phyloP scores from a whole-genome alignment of 1,140 invertebrate species.

The Dreissena rostriformis region DNA sequence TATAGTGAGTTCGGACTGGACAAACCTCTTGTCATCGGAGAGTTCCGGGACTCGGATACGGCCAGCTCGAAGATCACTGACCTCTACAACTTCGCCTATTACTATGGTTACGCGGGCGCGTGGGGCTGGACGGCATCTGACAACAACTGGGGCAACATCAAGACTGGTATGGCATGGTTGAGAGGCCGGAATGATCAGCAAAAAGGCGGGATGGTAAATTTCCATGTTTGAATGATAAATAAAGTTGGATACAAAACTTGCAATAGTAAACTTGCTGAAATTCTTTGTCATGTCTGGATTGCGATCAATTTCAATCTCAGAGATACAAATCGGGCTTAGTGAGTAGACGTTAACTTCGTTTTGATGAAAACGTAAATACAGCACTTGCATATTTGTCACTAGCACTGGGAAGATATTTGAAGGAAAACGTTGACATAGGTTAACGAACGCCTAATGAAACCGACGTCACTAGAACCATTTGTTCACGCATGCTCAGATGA shows the following conservation, averaged over 20 bases:
- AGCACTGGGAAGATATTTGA: too few relatives aligned
- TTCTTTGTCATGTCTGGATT: too few relatives aligned
- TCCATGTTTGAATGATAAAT: conserved; percentile 30
- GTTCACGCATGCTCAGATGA: too few relatives aligned
- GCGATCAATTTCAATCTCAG: too few relatives aligned
- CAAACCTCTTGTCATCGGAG: conserved; percentile 80
- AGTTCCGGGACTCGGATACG: conserved; percentile 75
- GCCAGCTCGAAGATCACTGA: conserved; percentile 69
- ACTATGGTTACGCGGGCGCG: conserved; percentile 77
- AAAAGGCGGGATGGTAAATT: conserved; percentile 40
- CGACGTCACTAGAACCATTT: too few relatives aligned
- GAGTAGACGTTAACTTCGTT: too few relatives aligned
- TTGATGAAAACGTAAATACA: too few relatives aligned
- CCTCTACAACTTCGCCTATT: conserved; percentile 77
- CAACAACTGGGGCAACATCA: conserved; percentile 75
- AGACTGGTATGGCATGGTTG: conserved; percentile 65
- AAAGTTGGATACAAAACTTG: neutral
- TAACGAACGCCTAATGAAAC: too few relatives aligned
- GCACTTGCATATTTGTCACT: too few relatives aligned
- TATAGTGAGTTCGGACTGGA: conserved; percentile 71
- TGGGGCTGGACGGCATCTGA: conserved; percentile 79
- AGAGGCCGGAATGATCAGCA: conserved; percentile 52
- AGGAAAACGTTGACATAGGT: too few relatives aligned
- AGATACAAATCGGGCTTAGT: too few relatives aligned
- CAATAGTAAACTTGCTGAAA: too few relatives aligned